These are phyloP conservation scores for Drosophila parthenogenetica DNA, from an alignment of 2,888 invertebrate genomes.

Conservation along the genomic window DNA sequence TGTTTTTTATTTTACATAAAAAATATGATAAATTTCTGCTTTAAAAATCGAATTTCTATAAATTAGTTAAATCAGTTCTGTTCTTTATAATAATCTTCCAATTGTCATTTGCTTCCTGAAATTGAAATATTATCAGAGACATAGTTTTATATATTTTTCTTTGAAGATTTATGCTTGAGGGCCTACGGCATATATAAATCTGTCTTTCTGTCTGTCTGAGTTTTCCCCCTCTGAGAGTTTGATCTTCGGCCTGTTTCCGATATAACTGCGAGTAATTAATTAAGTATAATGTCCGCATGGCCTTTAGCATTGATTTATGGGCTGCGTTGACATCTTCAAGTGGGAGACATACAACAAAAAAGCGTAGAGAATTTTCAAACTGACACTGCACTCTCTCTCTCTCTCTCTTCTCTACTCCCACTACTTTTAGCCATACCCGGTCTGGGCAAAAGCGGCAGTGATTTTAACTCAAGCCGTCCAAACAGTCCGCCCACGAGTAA, in stretches of 20 bases:
- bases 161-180: conserved; percentile 44
- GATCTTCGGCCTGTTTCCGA: conserved; percentile 11
- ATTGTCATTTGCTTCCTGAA: neutral
- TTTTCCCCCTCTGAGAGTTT: conserved; percentile 7
- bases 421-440: conserved; percentile 85
- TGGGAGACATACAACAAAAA: conserved; percentile 49
- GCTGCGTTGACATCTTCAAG: conserved; percentile 61
- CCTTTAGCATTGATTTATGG: conserved; percentile 74
- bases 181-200: conserved; percentile 16
- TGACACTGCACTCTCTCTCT: conserved; percentile 1
- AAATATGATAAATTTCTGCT: too few relatives aligned
- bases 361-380: conserved; percentile 26
- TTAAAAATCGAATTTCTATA: too few relatives aligned
- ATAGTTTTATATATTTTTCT: neutral
- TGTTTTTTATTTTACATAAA: too few relatives aligned
- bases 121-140: neutral
- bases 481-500: conserved; percentile 84
- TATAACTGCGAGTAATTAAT: conserved; percentile 64
- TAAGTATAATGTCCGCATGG: conserved; percentile 61
- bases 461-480: conserved; percentile 86
- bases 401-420: neutral
- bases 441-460: conserved; percentile 87
- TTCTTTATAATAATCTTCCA: neutral
- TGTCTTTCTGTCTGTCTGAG: conserved; percentile 20
- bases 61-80: too few relatives aligned